Evolutionary conservation across 1,140 invertebrate species (phyloP).

Genomic region (Agraylea sexmaculata): DNA sequence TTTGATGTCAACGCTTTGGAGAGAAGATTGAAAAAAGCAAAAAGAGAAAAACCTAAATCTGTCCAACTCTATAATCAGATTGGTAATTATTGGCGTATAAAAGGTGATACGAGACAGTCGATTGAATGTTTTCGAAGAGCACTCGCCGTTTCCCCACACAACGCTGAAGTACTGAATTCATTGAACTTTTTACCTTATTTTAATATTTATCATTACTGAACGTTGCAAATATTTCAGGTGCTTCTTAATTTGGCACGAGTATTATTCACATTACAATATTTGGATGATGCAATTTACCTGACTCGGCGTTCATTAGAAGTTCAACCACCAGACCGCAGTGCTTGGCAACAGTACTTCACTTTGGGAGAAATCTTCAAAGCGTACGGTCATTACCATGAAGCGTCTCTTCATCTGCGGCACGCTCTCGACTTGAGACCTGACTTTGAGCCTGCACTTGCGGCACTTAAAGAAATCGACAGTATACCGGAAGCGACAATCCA

Average conservation of each 20-base stretch:
- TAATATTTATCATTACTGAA: neutral
- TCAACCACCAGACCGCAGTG: slow-evolving; percentile 68
- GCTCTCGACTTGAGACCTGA: slow-evolving; percentile 71
- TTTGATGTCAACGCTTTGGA: slow-evolving; percentile 70
- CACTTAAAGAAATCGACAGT: slow-evolving; percentile 67
- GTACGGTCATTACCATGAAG: slow-evolving; percentile 74
- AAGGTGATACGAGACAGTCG: slow-evolving; percentile 69
- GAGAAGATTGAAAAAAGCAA: slow-evolving; percentile 63
- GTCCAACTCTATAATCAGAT: slow-evolving; percentile 80
- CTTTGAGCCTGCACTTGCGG: slow-evolving; percentile 62
- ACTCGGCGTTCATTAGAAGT: slow-evolving; percentile 59
- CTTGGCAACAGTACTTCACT: slow-evolving; percentile 85
- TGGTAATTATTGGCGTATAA: slow-evolving; percentile 79
- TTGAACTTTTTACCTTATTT: slow-evolving; percentile 7
- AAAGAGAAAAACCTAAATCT: slow-evolving; percentile 77
- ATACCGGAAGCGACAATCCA: slow-evolving; percentile 61
- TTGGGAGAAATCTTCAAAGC: slow-evolving; percentile 75
- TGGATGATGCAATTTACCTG: slow-evolving; percentile 79
- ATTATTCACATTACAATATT: slow-evolving; percentile 71
- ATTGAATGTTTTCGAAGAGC: slow-evolving; percentile 82
- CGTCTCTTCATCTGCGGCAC: slow-evolving; percentile 65
- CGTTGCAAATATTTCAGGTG: slow-evolving; percentile 31
- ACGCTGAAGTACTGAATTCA: slow-evolving; percentile 55
- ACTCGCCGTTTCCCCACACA: slow-evolving; percentile 71
- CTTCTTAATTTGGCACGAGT: slow-evolving; percentile 74